phyloP scores from a whole-genome alignment of 1,140 invertebrate species.

The roundworm (Caenorhabditis elegans) region DNA sequence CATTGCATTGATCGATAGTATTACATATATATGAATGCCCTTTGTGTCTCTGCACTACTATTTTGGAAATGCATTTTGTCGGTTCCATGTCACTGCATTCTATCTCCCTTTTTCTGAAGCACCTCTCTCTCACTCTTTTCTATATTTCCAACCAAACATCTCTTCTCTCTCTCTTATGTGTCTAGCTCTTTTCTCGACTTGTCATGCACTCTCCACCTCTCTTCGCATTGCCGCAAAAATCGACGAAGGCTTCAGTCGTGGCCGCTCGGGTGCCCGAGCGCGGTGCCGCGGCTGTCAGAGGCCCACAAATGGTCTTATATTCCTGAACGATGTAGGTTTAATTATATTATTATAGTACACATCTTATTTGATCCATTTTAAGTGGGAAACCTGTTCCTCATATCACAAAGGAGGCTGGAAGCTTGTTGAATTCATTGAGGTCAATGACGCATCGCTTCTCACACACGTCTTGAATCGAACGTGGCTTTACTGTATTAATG shows the following conservation, averaged over 20 bases:
- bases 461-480: background rate
- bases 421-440: background rate
- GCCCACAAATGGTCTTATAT: background rate
- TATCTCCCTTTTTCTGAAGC: background rate
- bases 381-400: background rate
- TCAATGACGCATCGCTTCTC: background rate
- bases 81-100: background rate
- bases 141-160: background rate
- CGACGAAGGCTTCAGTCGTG: slow-evolving; percentile 17
- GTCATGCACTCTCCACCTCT: background rate
- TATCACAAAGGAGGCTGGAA: background rate
- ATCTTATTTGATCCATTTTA: background rate
- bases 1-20: background rate
- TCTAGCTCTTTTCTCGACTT: background rate
- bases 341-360: background rate
- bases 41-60: too few relatives aligned
- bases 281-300: background rate
- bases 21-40: background rate
- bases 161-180: background rate
- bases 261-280: background rate
- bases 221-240: background rate
- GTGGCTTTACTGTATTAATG: background rate
- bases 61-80: background rate
- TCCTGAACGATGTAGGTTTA: background rate
- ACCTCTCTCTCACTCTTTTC: background rate